phyloP scores from a whole-genome alignment of 2,113 vertebrate genomes.

The Chlamydotis undulata region DNA sequence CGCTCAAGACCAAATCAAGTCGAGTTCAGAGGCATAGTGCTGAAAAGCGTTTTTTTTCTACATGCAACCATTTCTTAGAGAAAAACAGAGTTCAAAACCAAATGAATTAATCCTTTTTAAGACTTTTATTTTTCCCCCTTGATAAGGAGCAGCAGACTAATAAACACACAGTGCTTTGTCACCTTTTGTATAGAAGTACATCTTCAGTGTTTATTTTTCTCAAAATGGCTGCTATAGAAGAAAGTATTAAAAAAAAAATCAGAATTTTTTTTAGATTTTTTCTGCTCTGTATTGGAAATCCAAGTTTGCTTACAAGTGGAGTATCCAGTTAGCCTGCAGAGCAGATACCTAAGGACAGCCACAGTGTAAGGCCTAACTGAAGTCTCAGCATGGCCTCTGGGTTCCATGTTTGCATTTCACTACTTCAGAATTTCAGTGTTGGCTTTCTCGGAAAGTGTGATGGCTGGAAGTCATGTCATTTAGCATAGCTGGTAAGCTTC shows the following conservation, averaged over 20 bases:
- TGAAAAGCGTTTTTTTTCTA: neutral
- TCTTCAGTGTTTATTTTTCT: neutral
- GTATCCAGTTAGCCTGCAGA: neutral
- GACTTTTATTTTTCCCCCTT: neutral
- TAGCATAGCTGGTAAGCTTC: neutral
- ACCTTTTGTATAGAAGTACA: neutral
- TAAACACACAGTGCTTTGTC: neutral
- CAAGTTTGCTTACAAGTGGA: neutral
- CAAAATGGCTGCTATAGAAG: neutral
- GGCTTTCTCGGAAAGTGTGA: neutral
- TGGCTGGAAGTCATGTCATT: neutral
- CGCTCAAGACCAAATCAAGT: neutral
- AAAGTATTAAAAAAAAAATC: neutral
- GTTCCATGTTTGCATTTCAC: neutral
- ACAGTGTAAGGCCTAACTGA: neutral
- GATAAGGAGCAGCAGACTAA: neutral
- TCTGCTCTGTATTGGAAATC: neutral
- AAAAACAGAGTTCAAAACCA: neutral
- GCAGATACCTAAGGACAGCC: accelerated
- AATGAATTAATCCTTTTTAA: neutral
- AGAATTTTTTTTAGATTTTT: neutral
- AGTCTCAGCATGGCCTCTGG: neutral
- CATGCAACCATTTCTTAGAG: neutral
- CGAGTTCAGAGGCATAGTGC: neutral
- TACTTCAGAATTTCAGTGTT: neutral